Base-by-base conservation (phyloP, 2,888 invertebrate species). In the Campoplex nolae region DNA sequence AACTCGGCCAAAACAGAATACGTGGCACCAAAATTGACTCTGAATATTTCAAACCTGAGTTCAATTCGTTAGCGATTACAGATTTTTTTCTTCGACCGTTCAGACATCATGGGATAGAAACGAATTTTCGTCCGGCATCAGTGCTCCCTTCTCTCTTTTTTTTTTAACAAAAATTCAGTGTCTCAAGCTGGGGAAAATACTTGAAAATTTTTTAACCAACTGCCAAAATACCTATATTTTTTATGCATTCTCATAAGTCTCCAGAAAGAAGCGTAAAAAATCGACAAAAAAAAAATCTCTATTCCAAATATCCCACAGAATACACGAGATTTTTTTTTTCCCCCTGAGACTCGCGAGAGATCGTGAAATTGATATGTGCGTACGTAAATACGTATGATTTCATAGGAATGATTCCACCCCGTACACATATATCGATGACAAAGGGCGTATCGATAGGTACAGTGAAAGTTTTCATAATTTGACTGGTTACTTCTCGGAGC, bases 371-470 rank as follows among this genome's bases (percentile, higher is more conserved):
- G 80, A 84, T 80, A 80, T 62, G 81, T 42, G 42, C 74, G 58
- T 70, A 56, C 75, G 68, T 70, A 83, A 58, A 76, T 75, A 76
- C 83, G 76, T 80, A 42, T 45, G 65, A 85, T 81, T 85, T 45
- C 71, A 65, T 16, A 32, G 23, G 76, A 81, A 73, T 76, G 54
- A 83, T 62, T 28, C 54, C 51, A 51, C 70, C 38, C 54, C 42
- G 35, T 75, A 42, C 58, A 67, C 65, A 77, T 77, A 48, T 51
- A 65, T 68, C 42, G 67, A 70, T 56, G 54, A 78, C 48, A 28
- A 51, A 68, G 67, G 28, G 54, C 16, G 18, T 56, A 67, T 32
- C 51, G 71, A 51, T 35, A 45, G 28, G 23, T 54, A 75, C 75
- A 62, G 75, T 75, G 28, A 62, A 75, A 62, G 45, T 62, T 45